Evolutionary conservation across 53 echinoderm and acorn worm species (phyloP), one percentile per base, ranked within the genome.

Genomic region (Apostichopus leukothele): DNA sequence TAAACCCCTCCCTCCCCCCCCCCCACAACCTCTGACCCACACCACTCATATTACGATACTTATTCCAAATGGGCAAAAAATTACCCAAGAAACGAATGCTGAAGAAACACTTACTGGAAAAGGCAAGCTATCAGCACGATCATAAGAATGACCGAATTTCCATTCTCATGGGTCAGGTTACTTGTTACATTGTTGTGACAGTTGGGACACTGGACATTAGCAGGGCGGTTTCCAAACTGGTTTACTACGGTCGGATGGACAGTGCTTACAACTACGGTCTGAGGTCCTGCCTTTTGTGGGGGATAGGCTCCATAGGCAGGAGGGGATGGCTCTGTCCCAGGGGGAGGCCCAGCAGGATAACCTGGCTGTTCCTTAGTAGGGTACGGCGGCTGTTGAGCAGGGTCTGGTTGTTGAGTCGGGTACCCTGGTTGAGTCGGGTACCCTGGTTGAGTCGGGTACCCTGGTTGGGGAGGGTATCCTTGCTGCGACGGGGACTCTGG

Each of bases 121-220:
- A 93, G 91, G 87, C 66, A 91, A 84, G 93, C 95, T 53, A 95
- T 52, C 19, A 95, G 67, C 50, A 90, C 51, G n/a, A 95, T 75
- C 22, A 73, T 78, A 6, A 90, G 26, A 83, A 90, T 86, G 21
- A 88, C 90, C 67, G 68, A 19, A 4, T 11, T 16, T n/a, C 93
- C 93, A 9, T 67, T 81, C 77, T 90, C 93, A 20, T 93, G 74
- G 67, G 50, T 66, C 16, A 79, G 75, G 19, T 23, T 21, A 26
- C 90, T 90, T 0, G 93, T 93, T 60, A 93, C 85, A 39, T 60
- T 79, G 73, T 90, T 88, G 1, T 52, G 75, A 26, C 93, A 93
- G 89, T 88, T 90, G 13, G 93, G 89, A 68, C 93, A 93, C 74
- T 80, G 75, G 7, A 84, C 60, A 84, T 84, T 84, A 11, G 21